Base-by-base conservation (phyloP, 37 sponge, comb jelly and placozoan species). In the Amphimedon queenslandica region DNA sequence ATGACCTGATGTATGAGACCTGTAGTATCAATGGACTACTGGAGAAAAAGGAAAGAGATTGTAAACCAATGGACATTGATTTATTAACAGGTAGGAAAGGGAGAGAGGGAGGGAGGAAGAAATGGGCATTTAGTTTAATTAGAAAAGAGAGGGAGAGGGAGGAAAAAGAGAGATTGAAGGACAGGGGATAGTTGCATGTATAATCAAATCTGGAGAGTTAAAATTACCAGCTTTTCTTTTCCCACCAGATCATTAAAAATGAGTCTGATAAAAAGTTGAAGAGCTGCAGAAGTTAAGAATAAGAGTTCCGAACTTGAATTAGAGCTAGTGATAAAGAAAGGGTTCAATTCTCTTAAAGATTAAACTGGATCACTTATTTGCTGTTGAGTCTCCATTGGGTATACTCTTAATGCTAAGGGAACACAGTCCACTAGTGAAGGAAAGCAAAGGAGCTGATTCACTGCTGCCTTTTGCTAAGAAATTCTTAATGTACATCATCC, bases 401-500 rank as follows among this genome's bases (percentile, higher is more conserved):
- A 29, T 94, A 64, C 90, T 94, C 77, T 40, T 89, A 4, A 61
- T 72, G 16, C 75, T 94, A 80, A 71, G 91, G 42, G 91, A 89
- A 16, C 76, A 76, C 25, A 83, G 82, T 35, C 55, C 42, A 8
- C 66, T 71, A 35, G 64, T 92, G 24, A 64, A 71, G 43, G 74
- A 42, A 29, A 42, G 42, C 30, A 71, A 42, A 37, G 63, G 83
- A 4, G 69, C 87, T 1, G 42, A 55, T 18, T 66, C 76, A 28
- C 60, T 94, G 23, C 68, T 94, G 25, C 94, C 94, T 20, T 41
- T 67, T 27, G 64, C 63, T 33, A 86, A 67, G 68, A 84, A 27
- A 82, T 94, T 32, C 80, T 85, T 73, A 94, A 94, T 70, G 66
- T 94, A 20, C 89, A 86, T 55, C 94, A 94, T 60, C 94, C 90